Evolutionary conservation across 2,113 vertebrate species (phyloP), one percentile per base, ranked within the genome.

Genomic region (Lophius piscatorius): DNA sequence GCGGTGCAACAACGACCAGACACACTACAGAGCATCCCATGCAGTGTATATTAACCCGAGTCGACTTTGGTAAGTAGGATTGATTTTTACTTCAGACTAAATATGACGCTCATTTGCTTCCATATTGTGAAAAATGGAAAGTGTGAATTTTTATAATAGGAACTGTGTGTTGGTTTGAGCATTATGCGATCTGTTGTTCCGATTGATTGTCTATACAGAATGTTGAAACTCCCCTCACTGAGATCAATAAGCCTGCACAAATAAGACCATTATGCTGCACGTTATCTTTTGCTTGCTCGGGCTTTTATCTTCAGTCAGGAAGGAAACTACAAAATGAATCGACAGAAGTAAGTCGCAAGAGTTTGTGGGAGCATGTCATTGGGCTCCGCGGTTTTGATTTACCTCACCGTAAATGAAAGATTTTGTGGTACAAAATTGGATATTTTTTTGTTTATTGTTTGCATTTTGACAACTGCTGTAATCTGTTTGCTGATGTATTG

Each of bases 41-140:
- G 97, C 97, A 99, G 95, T 98, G 97, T 91, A 98, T 99, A 94
- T 89, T 98, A 92, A 98, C 97, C 80, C 93, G 97, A 84, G 96
- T 99, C 85, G 96, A 99, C 90, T 99, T 99, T 82, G 97, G 96
- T 99, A 90, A 91, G 95, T 92, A 20, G n/a, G n/a, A 1, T 1
- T 18, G 3, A 47, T 29, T 4, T 49, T 22, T 13, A 2, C 17
- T 10, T 17, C 6, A 12, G 17, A 1, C 29, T 62, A 6, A 33
- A 28, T 3, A 18, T 20, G 13, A 34, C 6, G 22, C 11, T 11
- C 14, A 16, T 1, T 16, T 1, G 16, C 9, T 1, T 42, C 4
- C 4, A 41, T 16, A 5, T 9, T 28, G 16, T 41, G 16, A 45
- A 23, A 35, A 35, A 16, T 29, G 21, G 6, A 36, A 28, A 12